Percentiles rank a stretch among this genome's conserved stretches.
phyloP scores from a whole-genome alignment of 1,140 invertebrate genomes.

The Cotesia typhae region DNA sequence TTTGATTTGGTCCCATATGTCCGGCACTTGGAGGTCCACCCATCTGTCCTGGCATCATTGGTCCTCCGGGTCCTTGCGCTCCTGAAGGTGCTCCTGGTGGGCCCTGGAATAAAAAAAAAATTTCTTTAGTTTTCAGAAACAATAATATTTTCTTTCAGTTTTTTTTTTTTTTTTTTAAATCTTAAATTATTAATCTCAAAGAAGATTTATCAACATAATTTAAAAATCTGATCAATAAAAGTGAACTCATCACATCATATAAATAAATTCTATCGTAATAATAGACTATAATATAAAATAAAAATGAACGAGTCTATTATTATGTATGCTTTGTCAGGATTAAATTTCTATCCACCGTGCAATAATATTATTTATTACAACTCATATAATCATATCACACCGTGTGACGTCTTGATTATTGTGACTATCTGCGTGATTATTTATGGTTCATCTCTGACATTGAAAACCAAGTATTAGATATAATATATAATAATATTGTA shows the following conservation, averaged over 20 bases:
- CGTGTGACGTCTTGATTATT: not conserved
- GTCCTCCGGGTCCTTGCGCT: constrained; percentile 45
- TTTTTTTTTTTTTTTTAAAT: too few species aligned
- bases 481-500: not conserved
- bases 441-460: not conserved
- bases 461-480: not conserved
- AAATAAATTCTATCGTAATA: too few species aligned
- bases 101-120: constrained; percentile 42
- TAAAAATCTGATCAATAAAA: too few species aligned
- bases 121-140: not conserved
- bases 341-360: not conserved
- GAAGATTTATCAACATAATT: too few species aligned
- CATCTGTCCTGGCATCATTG: constrained; percentile 35
- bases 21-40: constrained; percentile 33
- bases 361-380: constrained; percentile 5
- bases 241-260: too few species aligned
- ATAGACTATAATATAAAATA: too few species aligned
- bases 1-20: constrained; percentile 27
- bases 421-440: not conserved
- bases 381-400: not conserved
- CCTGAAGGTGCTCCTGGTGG: constrained; percentile 48
- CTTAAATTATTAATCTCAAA: too few species aligned
- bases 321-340: not conserved
- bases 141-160: too few species aligned
- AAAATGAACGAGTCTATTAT: too few species aligned